phyloP scores from a whole-genome alignment of 1,140 invertebrate genomes.

The Pseudomyrmex sp. region DNA sequence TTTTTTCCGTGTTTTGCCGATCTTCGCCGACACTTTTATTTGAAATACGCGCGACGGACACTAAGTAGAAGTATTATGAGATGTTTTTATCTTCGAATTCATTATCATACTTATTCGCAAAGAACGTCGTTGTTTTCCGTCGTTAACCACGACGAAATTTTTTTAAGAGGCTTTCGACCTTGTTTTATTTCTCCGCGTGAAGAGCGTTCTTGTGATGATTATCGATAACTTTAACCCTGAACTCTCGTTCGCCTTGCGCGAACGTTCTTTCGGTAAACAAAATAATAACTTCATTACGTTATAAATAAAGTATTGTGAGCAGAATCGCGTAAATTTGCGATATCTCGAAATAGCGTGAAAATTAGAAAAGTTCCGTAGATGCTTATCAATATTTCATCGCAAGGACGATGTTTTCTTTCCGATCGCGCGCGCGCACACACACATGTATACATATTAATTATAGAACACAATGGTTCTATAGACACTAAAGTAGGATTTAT shows the following conservation, averaged over 20 bases:
- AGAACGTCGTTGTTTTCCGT: neutral
- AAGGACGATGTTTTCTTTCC: neutral
- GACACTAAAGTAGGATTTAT: neutral
- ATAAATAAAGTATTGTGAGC: constrained; percentile 1
- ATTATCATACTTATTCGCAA: neutral
- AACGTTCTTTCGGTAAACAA: constrained; percentile 27
- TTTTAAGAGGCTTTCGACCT: neutral
- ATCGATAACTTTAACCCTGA: constrained; percentile 30
- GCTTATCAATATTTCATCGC: neutral
- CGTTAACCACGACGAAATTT: neutral
- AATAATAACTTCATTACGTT: neutral
- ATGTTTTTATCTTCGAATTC: no score
- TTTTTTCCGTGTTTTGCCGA: neutral
- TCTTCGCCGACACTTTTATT: neutral
- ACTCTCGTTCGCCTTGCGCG: constrained; percentile 1
- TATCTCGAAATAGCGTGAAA: neutral
- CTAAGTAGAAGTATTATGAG: no score
- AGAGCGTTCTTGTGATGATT: constrained; percentile 4
- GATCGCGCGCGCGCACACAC: no score
- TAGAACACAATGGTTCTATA: neutral
- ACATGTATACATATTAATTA: neutral
- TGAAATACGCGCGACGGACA: neutral
- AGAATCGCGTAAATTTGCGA: neutral
- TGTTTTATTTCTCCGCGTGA: neutral
- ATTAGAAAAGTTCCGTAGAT: neutral